Conservation (phyloP, 35 echinoderm and acorn worm species). For the Heliocidaris tuberculata region DNA sequence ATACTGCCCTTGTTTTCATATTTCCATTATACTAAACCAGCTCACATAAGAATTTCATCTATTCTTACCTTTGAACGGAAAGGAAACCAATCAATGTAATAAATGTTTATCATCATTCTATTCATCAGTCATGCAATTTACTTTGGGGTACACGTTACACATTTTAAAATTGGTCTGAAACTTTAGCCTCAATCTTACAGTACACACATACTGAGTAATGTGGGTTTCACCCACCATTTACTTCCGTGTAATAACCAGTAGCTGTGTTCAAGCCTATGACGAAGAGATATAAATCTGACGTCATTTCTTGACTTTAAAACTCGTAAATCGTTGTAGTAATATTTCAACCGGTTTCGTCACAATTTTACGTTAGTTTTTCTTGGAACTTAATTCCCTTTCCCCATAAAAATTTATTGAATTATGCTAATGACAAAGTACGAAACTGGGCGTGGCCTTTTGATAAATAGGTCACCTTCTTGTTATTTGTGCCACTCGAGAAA, state of each 20-base stretch:
- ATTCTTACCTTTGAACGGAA: no score
- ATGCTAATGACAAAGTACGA: not conserved
- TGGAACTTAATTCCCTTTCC: not conserved
- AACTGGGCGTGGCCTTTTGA: not conserved
- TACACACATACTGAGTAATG: constrained; percentile 12
- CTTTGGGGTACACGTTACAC: no score
- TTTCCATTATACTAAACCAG: no score
- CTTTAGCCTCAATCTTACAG: not conserved
- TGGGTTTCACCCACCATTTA: not conserved
- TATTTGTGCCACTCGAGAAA: not conserved
- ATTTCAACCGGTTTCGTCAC: not conserved
- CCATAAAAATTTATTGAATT: not conserved
- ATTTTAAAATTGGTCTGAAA: not conserved
- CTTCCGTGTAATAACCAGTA: not conserved
- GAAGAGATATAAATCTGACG: not conserved
- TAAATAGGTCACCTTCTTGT: not conserved
- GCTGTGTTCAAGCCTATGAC: not conserved
- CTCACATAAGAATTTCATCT: no score
- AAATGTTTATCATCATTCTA: no score
- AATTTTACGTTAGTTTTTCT: not conserved
- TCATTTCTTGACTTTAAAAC: not conserved
- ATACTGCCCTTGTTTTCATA: no score
- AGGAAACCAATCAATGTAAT: no score
- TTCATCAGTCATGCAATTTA: no score
- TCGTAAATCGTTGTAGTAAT: not conserved